Evolutionary conservation across 1,140 invertebrate genomes (phyloP).

Genomic region (Polyergus mexicanus): DNA sequence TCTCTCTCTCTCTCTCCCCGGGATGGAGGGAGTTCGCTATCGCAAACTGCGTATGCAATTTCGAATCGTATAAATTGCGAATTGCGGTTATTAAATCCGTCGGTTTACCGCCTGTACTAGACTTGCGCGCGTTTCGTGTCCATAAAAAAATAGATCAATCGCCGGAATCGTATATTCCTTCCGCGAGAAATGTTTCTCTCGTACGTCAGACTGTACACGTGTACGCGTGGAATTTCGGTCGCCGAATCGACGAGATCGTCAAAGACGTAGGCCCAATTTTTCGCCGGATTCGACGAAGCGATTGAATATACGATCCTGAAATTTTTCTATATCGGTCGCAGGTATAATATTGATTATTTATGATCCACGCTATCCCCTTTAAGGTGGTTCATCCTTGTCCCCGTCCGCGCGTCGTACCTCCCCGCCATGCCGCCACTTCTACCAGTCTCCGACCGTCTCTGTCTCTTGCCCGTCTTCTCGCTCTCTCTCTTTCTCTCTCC

Average conservation of each 20-base stretch:
- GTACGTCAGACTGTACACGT: neutral
- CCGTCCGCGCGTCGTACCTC: constrained; percentile 76
- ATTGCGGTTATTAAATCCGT: constrained; percentile 2
- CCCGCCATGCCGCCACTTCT: constrained; percentile 75
- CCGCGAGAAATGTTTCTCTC: neutral
- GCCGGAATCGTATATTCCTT: neutral
- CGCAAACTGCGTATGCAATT: constrained; percentile 29
- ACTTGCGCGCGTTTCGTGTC: neutral
- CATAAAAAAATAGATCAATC: constrained; percentile 19
- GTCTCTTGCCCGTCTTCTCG: constrained; percentile 59
- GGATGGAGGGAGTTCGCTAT: neutral
- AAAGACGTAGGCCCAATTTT: neutral
- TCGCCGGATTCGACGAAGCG: neutral
- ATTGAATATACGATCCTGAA: constrained; percentile 22
- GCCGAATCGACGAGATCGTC: neutral
- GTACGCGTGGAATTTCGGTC: neutral
- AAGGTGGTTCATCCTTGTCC: constrained; percentile 85
- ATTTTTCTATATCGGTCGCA: constrained; percentile 75
- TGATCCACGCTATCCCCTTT: constrained; percentile 84
- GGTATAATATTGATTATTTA: constrained; percentile 85
- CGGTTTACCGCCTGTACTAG: neutral
- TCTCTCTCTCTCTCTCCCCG: too few relatives aligned
- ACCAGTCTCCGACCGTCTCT: constrained; percentile 61
- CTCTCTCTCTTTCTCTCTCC: constrained; percentile 42
- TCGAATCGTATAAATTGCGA: constrained; percentile 20